Conservation (phyloP, 2,797 vertebrate genomes). For the Hipposideros larvatus region DNA sequence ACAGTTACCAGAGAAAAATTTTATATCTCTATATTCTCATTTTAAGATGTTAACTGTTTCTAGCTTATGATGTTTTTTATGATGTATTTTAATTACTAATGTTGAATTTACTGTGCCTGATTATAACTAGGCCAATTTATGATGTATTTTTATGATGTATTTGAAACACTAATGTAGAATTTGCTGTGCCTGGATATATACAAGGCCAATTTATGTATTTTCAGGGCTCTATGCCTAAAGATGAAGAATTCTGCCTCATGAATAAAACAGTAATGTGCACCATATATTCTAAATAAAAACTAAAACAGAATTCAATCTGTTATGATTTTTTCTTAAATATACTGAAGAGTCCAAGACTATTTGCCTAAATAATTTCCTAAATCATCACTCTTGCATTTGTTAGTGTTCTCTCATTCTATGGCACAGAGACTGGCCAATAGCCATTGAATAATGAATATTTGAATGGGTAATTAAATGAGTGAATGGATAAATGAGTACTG, state of each 20-base stretch:
- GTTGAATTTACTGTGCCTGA: too few species aligned
- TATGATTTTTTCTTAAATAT: background rate
- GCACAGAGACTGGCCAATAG: too few species aligned
- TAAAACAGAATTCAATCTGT: background rate
- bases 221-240: too few species aligned
- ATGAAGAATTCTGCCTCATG: background rate
- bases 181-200: background rate
- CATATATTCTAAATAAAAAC: background rate
- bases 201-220: background rate
- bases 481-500: background rate
- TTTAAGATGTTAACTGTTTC: background rate
- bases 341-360: background rate
- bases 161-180: background rate
- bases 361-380: background rate
- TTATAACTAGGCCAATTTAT: too few species aligned
- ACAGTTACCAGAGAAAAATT: too few species aligned
- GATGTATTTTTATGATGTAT: too few species aligned
- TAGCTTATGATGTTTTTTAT: too few species aligned
- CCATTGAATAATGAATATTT: background rate
- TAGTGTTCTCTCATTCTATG: background rate
- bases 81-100: too few species aligned
- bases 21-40: background rate
- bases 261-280: background rate
- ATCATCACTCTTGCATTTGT: background rate
- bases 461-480: background rate